Base-by-base conservation (phyloP, 1,140 invertebrate genomes). In the Pissodes strobi region DNA sequence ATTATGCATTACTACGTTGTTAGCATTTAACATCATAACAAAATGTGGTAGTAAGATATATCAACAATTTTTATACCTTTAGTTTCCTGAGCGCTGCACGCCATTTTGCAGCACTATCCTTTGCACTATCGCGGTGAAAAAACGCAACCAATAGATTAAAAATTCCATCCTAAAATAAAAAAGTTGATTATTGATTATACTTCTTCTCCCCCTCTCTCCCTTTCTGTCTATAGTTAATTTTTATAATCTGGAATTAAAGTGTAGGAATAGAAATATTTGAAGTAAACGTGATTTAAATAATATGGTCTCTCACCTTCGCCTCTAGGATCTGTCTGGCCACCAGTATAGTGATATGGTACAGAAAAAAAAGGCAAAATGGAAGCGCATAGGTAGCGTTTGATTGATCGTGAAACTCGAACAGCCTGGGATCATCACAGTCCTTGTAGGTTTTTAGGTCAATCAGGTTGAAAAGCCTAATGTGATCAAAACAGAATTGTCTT, bases 381-480 rank as follows among this genome's bases (percentile, higher is more conserved):
- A 18, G 5, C n/a, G 27, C 27, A 10, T 3, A 52, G 12, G 23
- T 30, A n/a, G 25, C 12, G 9, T 27, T 52, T 6, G 49, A 15
- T 15, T 34, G 23, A 15, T 12, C 2, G 17, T 27, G 49, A 27
- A 34, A 27, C 10, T n/a, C 17, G 17, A 52, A 52, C 15, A 30
- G 4, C 34, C 49, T 52, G n/a, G 49, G 49, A 34, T 52, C 49
- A 30, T 5, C 15, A 17, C 49, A 52, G 12, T 52, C 27, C 17
- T 52, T 34, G n/a, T 52, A 52, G 1, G 49, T 52, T 18, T 13
- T 52, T 21, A 52, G 13, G 3, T 22, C 6, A 1, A 10, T 25
- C 49, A 52, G 17, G 10, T 5, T 18, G n/a, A 52, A 34, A 12
- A 52, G 17, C 3, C 49, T 52, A 13, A 5, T 30, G 34, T 21